Evolutionary conservation across 2,797 vertebrate genomes (phyloP), one percentile per base, ranked within the genome.

Genomic region (Lutjanus campechanus): DNA sequence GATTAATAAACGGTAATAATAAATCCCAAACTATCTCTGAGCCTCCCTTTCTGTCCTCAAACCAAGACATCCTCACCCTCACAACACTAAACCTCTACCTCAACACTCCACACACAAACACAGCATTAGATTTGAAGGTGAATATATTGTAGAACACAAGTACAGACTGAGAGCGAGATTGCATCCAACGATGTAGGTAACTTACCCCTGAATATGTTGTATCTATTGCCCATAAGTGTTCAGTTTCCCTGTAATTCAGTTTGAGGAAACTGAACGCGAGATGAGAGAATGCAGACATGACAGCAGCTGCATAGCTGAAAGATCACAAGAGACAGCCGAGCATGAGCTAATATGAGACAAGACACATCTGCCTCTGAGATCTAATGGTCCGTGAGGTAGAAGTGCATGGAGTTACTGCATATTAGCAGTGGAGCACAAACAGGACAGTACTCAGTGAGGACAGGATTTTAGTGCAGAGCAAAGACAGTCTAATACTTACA

Each of bases 311-410:
- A 60, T 29, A 53, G 85, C 85, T 67, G 61, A 78, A 65, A 88
- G 86, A 91, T 89, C 88, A 83, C 73, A 88, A n/a, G 79, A 88
- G 80, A 86, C 78, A 62, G 79, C 55, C 46, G 51, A 81, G 85
- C 56, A 25, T 54, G 80, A 79, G 69, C 67, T 81, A 76, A 87
- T 75, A 50, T 61, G 54, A 89, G 85, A 81, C 36, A 13, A 60
- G 77, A 69, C 78, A 69, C 88, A 86, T 86, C 90, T 86, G 91
- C 71, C 76, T 69, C 73, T 22, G 83, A 67, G 81, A 85, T 53
- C 69, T 54, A 53, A 83, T 65, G 66, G 64, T 63, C 63, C 54
- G 29, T 61, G 83, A 69, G 80, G 51, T 56, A 29, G 49, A 64
- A 59, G 64, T 11, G 63, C 7, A 20, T 1, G 1, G 49, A 59